Evolutionary conservation across 2,113 vertebrate genomes (phyloP).

Genomic region (Bombycilla garrulus): DNA sequence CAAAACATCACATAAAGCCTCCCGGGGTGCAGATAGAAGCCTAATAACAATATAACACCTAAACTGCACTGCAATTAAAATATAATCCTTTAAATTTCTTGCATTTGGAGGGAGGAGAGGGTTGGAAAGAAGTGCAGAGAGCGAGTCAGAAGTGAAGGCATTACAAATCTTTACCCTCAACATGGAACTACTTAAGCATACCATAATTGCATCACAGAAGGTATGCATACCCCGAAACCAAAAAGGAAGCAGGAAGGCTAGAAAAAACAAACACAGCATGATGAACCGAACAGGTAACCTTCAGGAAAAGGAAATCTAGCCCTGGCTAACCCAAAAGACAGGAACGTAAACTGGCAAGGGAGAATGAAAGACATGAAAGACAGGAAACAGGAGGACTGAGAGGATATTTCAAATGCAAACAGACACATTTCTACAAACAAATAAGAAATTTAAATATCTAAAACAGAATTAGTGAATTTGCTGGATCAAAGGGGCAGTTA

Average conservation of each 20-base stretch:
- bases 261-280: conserved; percentile 48
- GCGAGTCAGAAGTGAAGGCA: background rate
- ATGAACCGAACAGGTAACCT: conserved; percentile 60
- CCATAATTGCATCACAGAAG: conserved; percentile 65
- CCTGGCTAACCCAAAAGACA: background rate
- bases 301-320: conserved; percentile 42
- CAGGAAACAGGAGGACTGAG: background rate
- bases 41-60: background rate
- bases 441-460: background rate
- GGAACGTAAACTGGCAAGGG: background rate
- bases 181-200: conserved; percentile 65
- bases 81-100: background rate
- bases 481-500: background rate
- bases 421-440: background rate
- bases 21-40: background rate
- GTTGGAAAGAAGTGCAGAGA: background rate
- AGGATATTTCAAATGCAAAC: background rate
- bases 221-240: conserved; percentile 65
- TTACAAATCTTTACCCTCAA: conserved; percentile 18
- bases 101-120: background rate
- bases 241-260: conserved; percentile 61
- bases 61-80: background rate
- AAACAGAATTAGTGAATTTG: background rate
- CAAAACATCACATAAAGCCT: background rate
- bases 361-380: background rate